A percentile compares a stretch with the other conserved stretches of the same genome.
phyloP scores from a whole-genome alignment of 2,888 invertebrate genomes.

The Helobdella robusta region DNA sequence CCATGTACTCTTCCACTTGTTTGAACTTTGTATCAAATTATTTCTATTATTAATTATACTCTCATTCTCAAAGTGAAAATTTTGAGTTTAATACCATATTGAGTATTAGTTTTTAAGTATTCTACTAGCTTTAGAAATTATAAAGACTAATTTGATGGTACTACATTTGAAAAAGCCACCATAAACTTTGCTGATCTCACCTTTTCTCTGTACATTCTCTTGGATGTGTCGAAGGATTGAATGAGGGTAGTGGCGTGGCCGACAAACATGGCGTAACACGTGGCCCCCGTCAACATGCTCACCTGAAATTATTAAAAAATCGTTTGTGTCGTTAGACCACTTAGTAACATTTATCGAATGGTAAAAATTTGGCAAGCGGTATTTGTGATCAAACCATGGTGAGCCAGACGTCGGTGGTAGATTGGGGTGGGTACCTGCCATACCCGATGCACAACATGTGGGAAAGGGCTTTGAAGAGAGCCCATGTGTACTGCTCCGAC shows the following conservation, averaged over 20 bases:
- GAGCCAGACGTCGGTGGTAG: constrained; percentile 93
- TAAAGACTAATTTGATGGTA: background rate
- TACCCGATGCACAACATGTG: constrained; percentile 98
- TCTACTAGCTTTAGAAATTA: no score
- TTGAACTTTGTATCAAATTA: no score
- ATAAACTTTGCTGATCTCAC: constrained; percentile 76
- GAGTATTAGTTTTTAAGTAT: no score
- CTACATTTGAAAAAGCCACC: background rate
- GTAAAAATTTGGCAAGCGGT: no score
- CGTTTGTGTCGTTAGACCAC: no score
- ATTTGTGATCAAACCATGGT: no score
- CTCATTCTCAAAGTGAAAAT: background rate
- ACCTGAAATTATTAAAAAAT: no score
- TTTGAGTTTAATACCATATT: no score
- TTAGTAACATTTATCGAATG: no score
- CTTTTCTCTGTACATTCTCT: constrained; percentile 93
- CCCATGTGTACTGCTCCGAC: constrained; percentile 97
- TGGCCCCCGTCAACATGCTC: constrained; percentile 88
- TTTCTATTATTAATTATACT: no score
- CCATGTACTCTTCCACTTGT: constrained; percentile 99
- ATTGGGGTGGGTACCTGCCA: constrained; percentile 93
- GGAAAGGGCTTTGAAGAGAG: constrained; percentile 95
- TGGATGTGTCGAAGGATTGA: constrained; percentile 90
- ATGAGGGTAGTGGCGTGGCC: constrained; percentile 97
- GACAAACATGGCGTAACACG: constrained; percentile 93